Evolutionary conservation across 2,113 vertebrate genomes (phyloP).

Genomic region (Alectura lathami): DNA sequence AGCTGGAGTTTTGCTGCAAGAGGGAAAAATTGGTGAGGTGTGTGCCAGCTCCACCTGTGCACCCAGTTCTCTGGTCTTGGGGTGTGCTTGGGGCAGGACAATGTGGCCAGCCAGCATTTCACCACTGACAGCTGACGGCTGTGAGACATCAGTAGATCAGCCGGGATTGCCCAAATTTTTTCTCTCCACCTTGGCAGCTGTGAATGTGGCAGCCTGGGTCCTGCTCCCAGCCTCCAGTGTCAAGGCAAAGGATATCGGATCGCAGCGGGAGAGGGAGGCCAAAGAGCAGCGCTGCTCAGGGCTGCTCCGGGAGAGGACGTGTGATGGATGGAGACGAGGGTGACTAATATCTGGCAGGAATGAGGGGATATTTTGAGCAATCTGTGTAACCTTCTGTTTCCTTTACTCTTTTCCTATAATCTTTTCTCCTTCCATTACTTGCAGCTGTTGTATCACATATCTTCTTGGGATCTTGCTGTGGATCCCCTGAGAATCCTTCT

Average conservation of each 20-base stretch:
- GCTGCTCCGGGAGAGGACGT: neutral
- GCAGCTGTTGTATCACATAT: neutral
- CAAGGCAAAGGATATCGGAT: neutral
- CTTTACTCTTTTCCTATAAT: neutral
- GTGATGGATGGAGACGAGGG: neutral
- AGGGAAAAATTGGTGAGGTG: neutral
- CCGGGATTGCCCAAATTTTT: neutral
- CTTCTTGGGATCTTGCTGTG: neutral
- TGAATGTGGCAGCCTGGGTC: neutral
- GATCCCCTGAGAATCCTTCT: neutral
- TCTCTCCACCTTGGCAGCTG: neutral
- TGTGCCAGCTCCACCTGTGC: neutral
- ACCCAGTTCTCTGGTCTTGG: neutral
- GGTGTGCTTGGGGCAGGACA: neutral
- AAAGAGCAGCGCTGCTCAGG: neutral
- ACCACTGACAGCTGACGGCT: neutral
- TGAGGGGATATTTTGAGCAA: neutral
- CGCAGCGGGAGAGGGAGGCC: neutral
- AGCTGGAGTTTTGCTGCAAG: neutral
- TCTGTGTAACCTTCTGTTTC: neutral
- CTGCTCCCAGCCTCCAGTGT: neutral
- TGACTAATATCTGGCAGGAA: constrained; percentile 8
- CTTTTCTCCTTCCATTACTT: neutral
- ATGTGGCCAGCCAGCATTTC: neutral
- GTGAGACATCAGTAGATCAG: neutral